Evolutionary conservation across 1,140 invertebrate genomes (phyloP), one percentile per base, ranked within the genome.

Genomic region (Epicauta chinensis): DNA sequence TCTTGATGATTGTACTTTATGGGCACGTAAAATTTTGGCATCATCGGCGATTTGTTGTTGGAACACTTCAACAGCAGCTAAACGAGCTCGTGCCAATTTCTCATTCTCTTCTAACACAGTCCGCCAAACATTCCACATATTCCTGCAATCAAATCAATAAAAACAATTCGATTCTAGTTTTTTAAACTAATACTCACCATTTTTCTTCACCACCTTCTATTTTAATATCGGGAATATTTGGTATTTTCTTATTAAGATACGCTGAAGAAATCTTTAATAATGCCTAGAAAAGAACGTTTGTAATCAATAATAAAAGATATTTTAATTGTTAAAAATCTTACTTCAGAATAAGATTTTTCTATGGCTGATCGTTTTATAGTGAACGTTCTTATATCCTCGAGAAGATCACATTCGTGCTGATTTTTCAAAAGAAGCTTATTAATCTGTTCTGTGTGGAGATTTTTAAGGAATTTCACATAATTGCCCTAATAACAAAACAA

Each of bases 41-140:
- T 95, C 91, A 63, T 97, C 93, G 9, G 91, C 89, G 53, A 96
- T 91, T 71, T 93, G 88, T 68, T 95, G 89, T 67, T 93, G 88
- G 69, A 94, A 94, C 13, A 95, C 86, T 74, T 97, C 92, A 11
- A 94, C 87, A 4, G 93, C 93, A 0, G 92, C 90, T 14, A 97
- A 73, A 23, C 92, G 77, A 3, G 91, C 90, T 56, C 91, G 83
- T 1, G 91, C 91, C 59, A 96, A 72, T 66, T 93, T 93, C 65
- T 97, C 93, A 65, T 94, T 94, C 72, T 97, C 93, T 69, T 97
- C 93, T 54, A 97, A 73, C 0, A 97, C 88, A 0, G 89, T 91
- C 56, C 90, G 79, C 94, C 94, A 97, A 11, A 97, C 91, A 59
- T 88, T 92, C 86, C 91, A 93, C 80, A 96, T 93, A 64, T 96